Evolutionary conservation across 2,797 vertebrate genomes (phyloP).

Genomic region (Cheirogaleus major): DNA sequence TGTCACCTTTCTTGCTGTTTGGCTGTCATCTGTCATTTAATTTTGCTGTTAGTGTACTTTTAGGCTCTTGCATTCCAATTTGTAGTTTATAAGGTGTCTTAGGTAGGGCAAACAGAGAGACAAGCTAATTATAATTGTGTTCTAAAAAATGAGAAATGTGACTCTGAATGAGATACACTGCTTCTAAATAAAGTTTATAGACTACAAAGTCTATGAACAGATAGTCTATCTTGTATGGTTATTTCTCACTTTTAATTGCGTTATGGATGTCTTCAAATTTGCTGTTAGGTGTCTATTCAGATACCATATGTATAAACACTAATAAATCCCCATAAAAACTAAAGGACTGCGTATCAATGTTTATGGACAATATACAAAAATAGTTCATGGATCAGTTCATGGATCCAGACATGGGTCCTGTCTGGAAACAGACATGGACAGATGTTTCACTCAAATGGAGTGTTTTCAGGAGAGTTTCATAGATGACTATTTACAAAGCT

Average conservation of each 20-base stretch:
- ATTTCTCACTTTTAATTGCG: background rate
- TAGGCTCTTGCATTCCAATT: constrained; percentile 53
- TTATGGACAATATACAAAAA: constrained; percentile 7
- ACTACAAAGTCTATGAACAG: background rate
- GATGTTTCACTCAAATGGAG: background rate
- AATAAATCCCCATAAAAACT: constrained; percentile 44
- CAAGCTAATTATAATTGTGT: constrained; percentile 58
- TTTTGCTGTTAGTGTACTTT: constrained; percentile 60
- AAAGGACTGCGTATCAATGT: background rate
- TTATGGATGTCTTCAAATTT: background rate
- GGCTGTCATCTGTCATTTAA: constrained; percentile 64
- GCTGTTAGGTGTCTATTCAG: background rate
- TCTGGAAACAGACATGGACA: constrained; percentile 48
- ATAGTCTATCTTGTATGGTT: background rate
- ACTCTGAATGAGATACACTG: constrained; percentile 20
- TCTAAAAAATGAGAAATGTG: constrained; percentile 65
- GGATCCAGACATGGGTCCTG: no score
- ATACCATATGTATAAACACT: background rate
- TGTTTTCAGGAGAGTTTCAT: constrained; percentile 35
- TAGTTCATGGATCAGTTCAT: background rate
- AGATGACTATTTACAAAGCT: background rate
- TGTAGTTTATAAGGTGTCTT: constrained; percentile 56
- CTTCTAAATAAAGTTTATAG: constrained; percentile 45
- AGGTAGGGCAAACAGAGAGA: constrained; percentile 33
- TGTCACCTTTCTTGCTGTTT: constrained; percentile 55